These are phyloP conservation scores for Lasioglossum zephyrum DNA, from an alignment of 2,888 invertebrate genomes.

Conservation along the genomic window DNA sequence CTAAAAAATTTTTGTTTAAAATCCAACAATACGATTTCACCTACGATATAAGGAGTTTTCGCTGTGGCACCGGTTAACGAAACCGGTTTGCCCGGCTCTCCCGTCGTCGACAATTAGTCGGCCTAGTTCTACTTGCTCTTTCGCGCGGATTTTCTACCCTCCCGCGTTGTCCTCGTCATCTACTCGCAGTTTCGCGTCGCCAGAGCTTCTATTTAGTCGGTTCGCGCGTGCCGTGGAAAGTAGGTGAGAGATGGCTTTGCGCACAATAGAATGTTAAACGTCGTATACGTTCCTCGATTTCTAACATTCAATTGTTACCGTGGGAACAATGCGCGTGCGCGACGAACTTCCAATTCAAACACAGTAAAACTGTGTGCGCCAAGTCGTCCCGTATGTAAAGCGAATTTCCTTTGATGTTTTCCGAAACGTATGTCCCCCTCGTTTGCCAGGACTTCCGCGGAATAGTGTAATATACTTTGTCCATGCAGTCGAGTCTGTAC, in stretches of 20 bases:
- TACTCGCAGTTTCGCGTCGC: not conserved
- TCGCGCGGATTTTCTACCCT: not conserved
- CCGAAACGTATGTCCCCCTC: not conserved
- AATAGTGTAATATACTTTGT: not conserved
- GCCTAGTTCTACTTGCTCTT: not conserved
- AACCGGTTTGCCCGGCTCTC: not conserved
- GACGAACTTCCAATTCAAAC: not conserved
- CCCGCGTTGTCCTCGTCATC: not conserved
- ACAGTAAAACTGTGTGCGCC: not conserved
- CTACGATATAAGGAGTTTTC: not conserved
- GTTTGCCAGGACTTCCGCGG: not conserved
- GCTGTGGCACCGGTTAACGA: no score
- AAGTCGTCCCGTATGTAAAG: not conserved
- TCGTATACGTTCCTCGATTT: slow-evolving; percentile 2
- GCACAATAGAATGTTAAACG: not conserved
- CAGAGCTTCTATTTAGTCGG: not conserved
- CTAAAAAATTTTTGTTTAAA: not conserved
- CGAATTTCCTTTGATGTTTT: not conserved
- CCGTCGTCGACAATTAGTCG: slow-evolving; percentile 16
- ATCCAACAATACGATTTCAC: not conserved
- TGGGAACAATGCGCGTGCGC: not conserved
- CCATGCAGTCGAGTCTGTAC: no score
- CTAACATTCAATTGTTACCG: not conserved
- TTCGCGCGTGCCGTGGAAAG: not conserved
- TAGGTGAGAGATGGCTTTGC: not conserved